A percentile compares a stretch with the other conserved stretches of the same genome.
Conservation (phyloP, 2,113 vertebrate genomes). For the Eubucco bourcierii region DNA sequence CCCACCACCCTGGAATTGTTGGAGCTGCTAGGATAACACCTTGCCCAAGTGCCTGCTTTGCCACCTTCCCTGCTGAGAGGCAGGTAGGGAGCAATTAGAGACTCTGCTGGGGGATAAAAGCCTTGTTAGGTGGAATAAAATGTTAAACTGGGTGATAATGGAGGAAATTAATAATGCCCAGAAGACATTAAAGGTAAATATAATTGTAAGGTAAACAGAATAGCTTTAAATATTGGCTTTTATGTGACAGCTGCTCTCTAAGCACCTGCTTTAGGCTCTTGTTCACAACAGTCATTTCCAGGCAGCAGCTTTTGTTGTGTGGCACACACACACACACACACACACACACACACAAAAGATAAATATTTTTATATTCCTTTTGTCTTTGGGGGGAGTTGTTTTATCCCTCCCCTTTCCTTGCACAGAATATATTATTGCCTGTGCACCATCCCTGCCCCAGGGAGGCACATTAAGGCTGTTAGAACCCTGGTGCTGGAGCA, state of each 20-base stretch:
- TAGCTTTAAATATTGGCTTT: slow-evolving; percentile 42
- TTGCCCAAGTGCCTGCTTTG: not conserved
- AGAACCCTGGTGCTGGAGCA: not conserved
- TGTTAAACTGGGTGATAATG: not conserved
- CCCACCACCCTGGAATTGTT: rapidly evolving
- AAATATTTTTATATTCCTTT: not conserved
- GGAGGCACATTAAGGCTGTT: not conserved
- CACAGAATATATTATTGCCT: not conserved
- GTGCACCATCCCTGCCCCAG: not conserved
- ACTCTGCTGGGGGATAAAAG: not conserved
- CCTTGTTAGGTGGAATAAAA: slow-evolving; percentile 5
- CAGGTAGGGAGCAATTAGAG: not conserved
- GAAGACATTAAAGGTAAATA: slow-evolving; percentile 47
- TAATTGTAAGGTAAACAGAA: slow-evolving; percentile 56
- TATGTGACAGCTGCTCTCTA: slow-evolving; percentile 58
- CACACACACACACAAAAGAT: too few relatives aligned
- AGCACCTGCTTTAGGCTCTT: slow-evolving; percentile 50
- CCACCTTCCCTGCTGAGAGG: not conserved
- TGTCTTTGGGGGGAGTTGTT: not conserved
- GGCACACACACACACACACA: not conserved
- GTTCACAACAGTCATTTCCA: not conserved
- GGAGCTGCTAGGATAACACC: rapidly evolving
- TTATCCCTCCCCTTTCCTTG: not conserved
- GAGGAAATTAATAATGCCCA: slow-evolving; percentile 46
- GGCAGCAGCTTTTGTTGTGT: not conserved